Conservation (phyloP, 2,113 vertebrate genomes). For the Solea solea region DNA sequence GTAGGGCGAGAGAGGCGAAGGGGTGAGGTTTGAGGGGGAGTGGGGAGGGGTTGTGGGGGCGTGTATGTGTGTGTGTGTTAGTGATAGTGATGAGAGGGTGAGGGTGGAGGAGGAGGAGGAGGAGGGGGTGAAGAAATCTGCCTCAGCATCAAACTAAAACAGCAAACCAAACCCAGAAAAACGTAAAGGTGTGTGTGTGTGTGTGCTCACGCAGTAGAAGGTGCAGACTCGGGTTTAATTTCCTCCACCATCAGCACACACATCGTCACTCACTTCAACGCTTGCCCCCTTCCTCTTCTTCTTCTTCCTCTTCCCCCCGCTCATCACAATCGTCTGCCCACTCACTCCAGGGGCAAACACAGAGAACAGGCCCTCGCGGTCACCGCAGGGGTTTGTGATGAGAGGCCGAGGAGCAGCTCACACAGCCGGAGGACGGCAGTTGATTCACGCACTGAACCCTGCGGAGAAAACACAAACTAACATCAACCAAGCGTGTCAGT, state of each 20-base stretch:
- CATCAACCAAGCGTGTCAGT: slow-evolving; percentile 37
- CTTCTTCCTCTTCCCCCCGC: slow-evolving; percentile 21
- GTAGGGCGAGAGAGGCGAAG: slow-evolving; percentile 65
- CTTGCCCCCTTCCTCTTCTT: slow-evolving; percentile 39
- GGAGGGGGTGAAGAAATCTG: slow-evolving; percentile 63
- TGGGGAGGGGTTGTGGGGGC: background rate
- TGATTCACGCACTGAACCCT: slow-evolving; percentile 18
- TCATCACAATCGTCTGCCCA: slow-evolving; percentile 70
- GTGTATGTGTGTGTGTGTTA: slow-evolving; percentile 32
- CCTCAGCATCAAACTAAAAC: slow-evolving; percentile 78
- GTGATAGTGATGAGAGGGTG: slow-evolving; percentile 18
- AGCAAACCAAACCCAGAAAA: slow-evolving; percentile 57
- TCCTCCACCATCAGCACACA: slow-evolving; percentile 74
- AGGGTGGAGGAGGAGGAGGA: background rate
- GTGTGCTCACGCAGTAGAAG: slow-evolving; percentile 64
- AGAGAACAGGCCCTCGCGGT: slow-evolving; percentile 1
- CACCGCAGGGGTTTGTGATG: slow-evolving; percentile 27
- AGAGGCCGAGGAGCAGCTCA: slow-evolving; percentile 35
- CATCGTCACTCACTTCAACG: slow-evolving; percentile 47
- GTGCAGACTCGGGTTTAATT: slow-evolving; percentile 79
- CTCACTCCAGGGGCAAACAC: slow-evolving; percentile 57
- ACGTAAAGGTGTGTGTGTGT: slow-evolving; percentile 42
- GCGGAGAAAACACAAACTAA: slow-evolving; percentile 26
- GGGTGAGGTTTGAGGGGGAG: slow-evolving; percentile 29
- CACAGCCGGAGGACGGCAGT: slow-evolving; percentile 34